These are phyloP conservation scores for Sthenelais limicola DNA, from an alignment of 2,888 invertebrate genomes.

Conservation along the genomic window DNA sequence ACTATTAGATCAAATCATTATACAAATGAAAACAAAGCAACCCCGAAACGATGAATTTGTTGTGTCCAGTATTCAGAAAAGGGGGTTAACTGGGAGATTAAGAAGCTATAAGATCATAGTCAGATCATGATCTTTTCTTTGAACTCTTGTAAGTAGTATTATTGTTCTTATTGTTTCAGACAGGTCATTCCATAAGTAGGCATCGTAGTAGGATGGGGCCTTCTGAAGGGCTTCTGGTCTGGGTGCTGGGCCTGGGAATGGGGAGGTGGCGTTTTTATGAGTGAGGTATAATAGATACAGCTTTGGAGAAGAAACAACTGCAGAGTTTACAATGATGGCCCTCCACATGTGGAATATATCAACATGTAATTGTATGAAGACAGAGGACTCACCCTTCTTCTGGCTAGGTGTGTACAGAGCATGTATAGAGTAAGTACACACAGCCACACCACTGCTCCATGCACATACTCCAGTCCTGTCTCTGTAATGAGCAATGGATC, in stretches of 20 bases:
- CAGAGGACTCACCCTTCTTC: constrained; percentile 45
- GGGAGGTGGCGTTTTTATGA: too few relatives aligned
- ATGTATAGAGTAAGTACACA: constrained; percentile 51
- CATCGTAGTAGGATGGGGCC: too few relatives aligned
- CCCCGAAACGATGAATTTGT: neutral
- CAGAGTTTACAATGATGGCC: too few relatives aligned
- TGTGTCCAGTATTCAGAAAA: neutral
- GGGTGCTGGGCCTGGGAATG: too few relatives aligned
- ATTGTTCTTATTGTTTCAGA: neutral
- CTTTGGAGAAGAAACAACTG: too few relatives aligned
- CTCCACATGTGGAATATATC: too few relatives aligned
- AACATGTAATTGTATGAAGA: neutral
- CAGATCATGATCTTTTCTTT: neutral
- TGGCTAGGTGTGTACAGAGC: constrained; percentile 50
- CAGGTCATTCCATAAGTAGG: neutral
- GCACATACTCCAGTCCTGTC: constrained; percentile 51
- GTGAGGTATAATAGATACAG: too few relatives aligned
- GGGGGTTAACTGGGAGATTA: neutral
- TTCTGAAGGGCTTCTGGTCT: too few relatives aligned
- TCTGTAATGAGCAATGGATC: constrained; percentile 8
- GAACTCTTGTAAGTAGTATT: neutral
- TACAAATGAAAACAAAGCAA: neutral
- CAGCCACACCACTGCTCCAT: constrained; percentile 53
- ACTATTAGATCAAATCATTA: neutral
- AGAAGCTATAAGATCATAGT: neutral